Evolutionary conservation across 2,797 vertebrate genomes (phyloP), one percentile per base, ranked within the genome.

Genomic region (Sebastolobus altivelis): DNA sequence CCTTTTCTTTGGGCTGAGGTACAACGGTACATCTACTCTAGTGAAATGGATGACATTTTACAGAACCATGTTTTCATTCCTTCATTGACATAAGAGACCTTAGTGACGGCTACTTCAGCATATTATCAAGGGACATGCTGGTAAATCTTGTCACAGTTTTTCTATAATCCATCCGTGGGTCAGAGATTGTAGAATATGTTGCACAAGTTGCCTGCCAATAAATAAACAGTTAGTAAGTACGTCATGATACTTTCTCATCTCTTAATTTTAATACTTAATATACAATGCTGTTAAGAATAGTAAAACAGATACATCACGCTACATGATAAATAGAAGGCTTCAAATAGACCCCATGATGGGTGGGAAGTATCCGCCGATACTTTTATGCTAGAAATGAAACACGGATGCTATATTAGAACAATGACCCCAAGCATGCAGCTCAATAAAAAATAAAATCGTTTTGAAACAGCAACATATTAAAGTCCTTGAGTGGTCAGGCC

Each of bases 31-130:
- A 49, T 66, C 3, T 54, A 18, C 31, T 68, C 14, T 2, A 8
- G 54, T 56, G 29, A 63, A 46, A 58, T 1, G 12, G 38, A 60
- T 79, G 49, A 40, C 69, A 77, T 72, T 72, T 65, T 75, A 61
- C 14, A 38, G 7, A 72, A 65, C 5, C 10, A 31, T 3, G 10
- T 75, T 82, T 65, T 61, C 12, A 54, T 37, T 58, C 18, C 10
- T 49, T 73, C 56, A 1, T 35, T 75, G 16, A 59, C 33, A 52
- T 25, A 6, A 38, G 38, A 49, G 8, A 29, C 43, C 13, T 49
- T 6, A 25, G 43, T 29, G 63, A 65, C 16, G n/a, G 16, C 6
- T n/a, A 20, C 25, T n/a, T 65, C 3, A 6, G 11, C 18, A 20
- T 43, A 22, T 8, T 43, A 9, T 22, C 9, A 22, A 14, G 3